phyloP scores from a whole-genome alignment of 1,140 invertebrate genomes.

The Drosophila simulans region DNA sequence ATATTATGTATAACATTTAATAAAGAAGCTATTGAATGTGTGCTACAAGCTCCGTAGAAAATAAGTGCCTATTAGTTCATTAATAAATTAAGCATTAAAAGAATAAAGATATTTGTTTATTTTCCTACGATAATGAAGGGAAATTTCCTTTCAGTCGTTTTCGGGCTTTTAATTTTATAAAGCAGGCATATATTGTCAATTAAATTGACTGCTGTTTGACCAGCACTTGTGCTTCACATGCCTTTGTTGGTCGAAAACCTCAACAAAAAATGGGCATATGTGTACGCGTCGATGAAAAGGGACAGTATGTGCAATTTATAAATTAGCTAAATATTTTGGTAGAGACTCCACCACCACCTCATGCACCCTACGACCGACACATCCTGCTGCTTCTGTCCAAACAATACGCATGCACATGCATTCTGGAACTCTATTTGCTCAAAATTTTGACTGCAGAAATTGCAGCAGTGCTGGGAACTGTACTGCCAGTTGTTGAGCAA shows the following conservation, averaged over 20 bases:
- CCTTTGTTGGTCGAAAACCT: conserved; percentile 45
- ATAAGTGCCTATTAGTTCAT: too few relatives aligned
- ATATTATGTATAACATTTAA: conserved; percentile 3
- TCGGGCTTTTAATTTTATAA: neutral
- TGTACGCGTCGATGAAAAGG: conserved; percentile 7
- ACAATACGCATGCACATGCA: conserved; percentile 46
- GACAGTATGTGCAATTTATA: conserved; percentile 56
- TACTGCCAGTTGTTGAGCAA: conserved; percentile 44
- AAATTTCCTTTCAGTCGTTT: neutral
- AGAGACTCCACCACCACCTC: conserved; percentile 3
- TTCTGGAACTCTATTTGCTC: conserved; percentile 55
- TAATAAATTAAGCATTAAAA: too few relatives aligned
- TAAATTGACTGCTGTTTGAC: conserved; percentile 46
- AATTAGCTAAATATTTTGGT: conserved; percentile 76
- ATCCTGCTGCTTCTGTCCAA: conserved; percentile 7
- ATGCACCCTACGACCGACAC: neutral
- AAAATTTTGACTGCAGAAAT: conserved; percentile 44
- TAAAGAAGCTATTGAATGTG: neutral
- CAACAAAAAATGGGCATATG: conserved; percentile 1
- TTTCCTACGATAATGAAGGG: neutral
- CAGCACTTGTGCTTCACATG: conserved; percentile 35
- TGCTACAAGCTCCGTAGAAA: neutral
- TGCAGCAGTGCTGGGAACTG: conserved; percentile 18
- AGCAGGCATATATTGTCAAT: conserved; percentile 5
- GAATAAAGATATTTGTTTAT: neutral